A percentile compares a stretch with the other conserved stretches of the same genome.
Evolutionary conservation across 1,140 invertebrate species (phyloP).

Genomic region (silkworm (Bombyx mori)): ASM3026992v2 NC_085129.1:9640501-9641000

Average conservation of each 20-base stretch:
- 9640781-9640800: neutral
- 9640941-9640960: too few relatives aligned
- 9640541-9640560: neutral
- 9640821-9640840: too few relatives aligned
- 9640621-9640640: conserved; percentile 1
- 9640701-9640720: neutral
- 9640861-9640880: too few relatives aligned
- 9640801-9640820: too few relatives aligned
- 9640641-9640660: neutral
- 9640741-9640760: too few relatives aligned
- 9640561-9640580: neutral
- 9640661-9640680: neutral
- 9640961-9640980: too few relatives aligned
- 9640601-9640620: neutral
- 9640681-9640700: neutral
- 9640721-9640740: neutral
- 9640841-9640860: too few relatives aligned
- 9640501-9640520: conserved; percentile 14
- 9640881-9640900: too few relatives aligned
- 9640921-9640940: too few relatives aligned
- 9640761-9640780: neutral
- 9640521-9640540: conserved; percentile 4
- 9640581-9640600: neutral
- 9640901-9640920: too few relatives aligned
- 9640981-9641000: too few relatives aligned